These are phyloP conservation scores for Eulemur albifrons DNA, from an alignment of 2,797 vertebrate genomes.

Conservation along the genomic window DNA sequence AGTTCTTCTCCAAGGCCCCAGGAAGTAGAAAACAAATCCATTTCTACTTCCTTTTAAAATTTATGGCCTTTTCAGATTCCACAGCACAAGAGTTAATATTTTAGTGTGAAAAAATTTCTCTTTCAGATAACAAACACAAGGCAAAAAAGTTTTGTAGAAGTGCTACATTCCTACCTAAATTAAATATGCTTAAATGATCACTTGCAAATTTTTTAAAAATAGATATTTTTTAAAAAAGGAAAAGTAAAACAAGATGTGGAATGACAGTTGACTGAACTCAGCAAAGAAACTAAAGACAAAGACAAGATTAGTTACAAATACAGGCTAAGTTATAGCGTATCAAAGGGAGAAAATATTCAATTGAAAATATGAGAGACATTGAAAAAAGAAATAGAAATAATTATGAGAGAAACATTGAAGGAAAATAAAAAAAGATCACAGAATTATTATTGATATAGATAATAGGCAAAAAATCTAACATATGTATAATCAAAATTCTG, in stretches of 20 bases:
- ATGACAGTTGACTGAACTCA: not conserved
- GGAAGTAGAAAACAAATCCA: not conserved
- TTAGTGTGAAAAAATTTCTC: not conserved
- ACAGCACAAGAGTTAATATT: not conserved
- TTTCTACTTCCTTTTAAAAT: not conserved
- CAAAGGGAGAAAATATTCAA: not conserved
- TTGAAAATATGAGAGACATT: not conserved
- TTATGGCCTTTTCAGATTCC: not conserved
- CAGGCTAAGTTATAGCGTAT: not conserved
- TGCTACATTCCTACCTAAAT: not conserved
- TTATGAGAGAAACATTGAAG: not conserved
- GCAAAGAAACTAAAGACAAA: not conserved
- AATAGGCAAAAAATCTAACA: not conserved
- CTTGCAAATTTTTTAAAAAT: not conserved
- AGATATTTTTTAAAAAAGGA: too few relatives aligned
- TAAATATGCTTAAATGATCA: not conserved
- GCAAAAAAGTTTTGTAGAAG: not conserved
- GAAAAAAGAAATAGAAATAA: not conserved
- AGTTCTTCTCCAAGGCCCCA: not conserved
- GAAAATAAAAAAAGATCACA: not conserved
- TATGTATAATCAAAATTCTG: not conserved
- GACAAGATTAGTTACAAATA: not conserved
- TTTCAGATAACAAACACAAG: not conserved
- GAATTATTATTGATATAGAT: not conserved
- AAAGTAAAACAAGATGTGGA: not conserved